phyloP scores from a whole-genome alignment of 1,140 invertebrate genomes.

The Papilio aristodemus region DNA sequence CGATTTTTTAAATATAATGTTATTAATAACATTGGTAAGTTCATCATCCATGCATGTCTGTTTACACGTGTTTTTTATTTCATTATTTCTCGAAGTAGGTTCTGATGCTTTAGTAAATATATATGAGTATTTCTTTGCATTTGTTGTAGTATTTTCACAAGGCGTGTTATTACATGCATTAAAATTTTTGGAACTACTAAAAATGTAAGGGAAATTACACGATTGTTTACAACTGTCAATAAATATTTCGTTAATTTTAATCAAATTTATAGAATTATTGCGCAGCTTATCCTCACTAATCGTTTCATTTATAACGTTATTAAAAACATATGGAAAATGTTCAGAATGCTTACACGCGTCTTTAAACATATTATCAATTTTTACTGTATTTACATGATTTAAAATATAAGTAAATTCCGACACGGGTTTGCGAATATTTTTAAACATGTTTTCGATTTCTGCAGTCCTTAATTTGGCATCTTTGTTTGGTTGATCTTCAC shows the following conservation, averaged over 20 bases:
- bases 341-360: background rate
- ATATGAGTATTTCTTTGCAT: background rate
- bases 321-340: constrained; percentile 18
- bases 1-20: background rate
- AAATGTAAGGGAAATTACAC: constrained; percentile 4
- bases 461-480: constrained; percentile 14
- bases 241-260: constrained; percentile 5
- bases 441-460: constrained; percentile 27
- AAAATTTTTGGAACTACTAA: background rate
- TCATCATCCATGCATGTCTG: background rate
- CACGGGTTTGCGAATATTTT: constrained; percentile 9
- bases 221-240: constrained; percentile 7
- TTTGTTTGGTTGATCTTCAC: background rate
- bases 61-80: background rate
- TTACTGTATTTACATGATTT: constrained; percentile 15
- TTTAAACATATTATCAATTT: constrained; percentile 23
- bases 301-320: background rate
- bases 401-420: constrained; percentile 23
- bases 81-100: background rate
- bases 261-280: constrained; percentile 10
- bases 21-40: background rate
- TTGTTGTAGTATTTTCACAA: background rate
- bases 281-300: background rate
- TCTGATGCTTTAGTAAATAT: background rate
- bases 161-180: background rate